A percentile compares a stretch with the other conserved stretches of the same genome.
phyloP scores from a whole-genome alignment of 2,113 vertebrate species.

The Lepus timidus region DNA sequence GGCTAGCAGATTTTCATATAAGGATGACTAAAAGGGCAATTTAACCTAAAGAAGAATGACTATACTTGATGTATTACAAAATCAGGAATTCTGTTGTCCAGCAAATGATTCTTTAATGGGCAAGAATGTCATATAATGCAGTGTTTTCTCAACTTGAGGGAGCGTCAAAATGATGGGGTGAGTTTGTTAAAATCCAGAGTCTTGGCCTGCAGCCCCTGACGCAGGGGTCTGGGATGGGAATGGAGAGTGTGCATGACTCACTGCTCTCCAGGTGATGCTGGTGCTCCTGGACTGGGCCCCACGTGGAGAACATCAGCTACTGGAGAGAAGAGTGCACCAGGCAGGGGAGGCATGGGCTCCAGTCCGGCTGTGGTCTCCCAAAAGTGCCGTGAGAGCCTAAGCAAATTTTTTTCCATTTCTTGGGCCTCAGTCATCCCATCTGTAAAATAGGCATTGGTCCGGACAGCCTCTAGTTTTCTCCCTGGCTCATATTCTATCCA shows the following conservation, averaged over 20 bases:
- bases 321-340: neutral
- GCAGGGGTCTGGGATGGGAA: neutral
- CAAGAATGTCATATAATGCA: too few relatives aligned
- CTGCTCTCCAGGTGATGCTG: neutral
- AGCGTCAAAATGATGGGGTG: neutral
- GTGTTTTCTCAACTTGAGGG: neutral
- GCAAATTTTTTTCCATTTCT: neutral
- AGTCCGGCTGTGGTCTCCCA: neutral
- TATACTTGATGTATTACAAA: neutral
- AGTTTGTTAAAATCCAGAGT: neutral
- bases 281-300: neutral
- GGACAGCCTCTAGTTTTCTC: neutral
- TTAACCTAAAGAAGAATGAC: neutral
- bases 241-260: neutral
- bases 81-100: neutral
- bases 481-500: neutral
- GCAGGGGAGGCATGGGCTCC: neutral
- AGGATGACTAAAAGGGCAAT: neutral
- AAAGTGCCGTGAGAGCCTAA: neutral
- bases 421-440: neutral
- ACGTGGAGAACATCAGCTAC: neutral
- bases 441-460: neutral
- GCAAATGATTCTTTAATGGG: neutral
- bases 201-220: neutral
- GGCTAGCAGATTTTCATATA: neutral